Base-by-base conservation (phyloP, 2,797 vertebrate genomes). In the Syncerus caffer region DNA sequence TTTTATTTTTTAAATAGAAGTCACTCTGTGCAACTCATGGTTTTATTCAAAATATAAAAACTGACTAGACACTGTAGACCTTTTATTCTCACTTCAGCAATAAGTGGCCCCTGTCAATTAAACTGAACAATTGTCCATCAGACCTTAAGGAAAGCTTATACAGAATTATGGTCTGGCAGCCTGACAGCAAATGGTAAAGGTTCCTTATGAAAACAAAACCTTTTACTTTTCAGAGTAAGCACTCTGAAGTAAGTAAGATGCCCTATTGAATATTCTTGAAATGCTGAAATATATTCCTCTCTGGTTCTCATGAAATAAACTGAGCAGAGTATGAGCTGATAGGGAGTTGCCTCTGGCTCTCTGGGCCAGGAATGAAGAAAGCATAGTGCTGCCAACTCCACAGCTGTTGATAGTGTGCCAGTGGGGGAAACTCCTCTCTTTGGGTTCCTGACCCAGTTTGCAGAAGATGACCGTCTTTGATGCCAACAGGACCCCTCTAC, bases 1-100 rank as follows among this genome's bases (percentile, higher is more conserved):
- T 55, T 88, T 53, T 8, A 80, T 92, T 96, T 95, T 51, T 79
- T 83, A 89, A 67, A 67, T 25, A 64, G 55, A 97, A 87, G 16
- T 89, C 57, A 67, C n/a, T 85, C 45, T 82, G 19, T 25, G n/a
- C 31, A 31, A 96, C 60, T 79, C n/a, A 21, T 15, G 10, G 14
- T 57, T 95, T 96, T 64, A 94, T 85, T 95, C 58, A 90, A 90
- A 97, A 95, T 53, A 31, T 67, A 87, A 93, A 94, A 47, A 84
- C 53, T 34, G 21, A 27, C 79, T 74, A 19, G 29, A 31, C 38
- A 19, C 4, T 21, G 47, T n/a, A 67, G 82, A 25, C 2, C 38
- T 86, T 95, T 90, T 11, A n/a, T 31, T 78, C 23, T 91, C 23
- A 74, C 47, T 50, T 82, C 7, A 74, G 91, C 64, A 90, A 31